phyloP scores from a whole-genome alignment of 2,888 invertebrate genomes.

The Melitaea athalia region DNA sequence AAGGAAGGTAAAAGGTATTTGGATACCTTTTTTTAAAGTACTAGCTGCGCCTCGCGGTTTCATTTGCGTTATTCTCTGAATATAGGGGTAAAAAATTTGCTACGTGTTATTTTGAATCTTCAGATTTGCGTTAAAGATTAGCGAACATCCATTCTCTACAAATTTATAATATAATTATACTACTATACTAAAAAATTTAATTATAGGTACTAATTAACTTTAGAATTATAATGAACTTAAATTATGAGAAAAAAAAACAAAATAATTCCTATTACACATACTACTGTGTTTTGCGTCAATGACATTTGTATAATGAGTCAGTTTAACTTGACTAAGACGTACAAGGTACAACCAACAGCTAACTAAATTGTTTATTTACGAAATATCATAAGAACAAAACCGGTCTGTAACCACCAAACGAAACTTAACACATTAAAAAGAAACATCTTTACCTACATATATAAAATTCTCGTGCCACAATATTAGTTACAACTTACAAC shows the following conservation, averaged over 20 bases:
- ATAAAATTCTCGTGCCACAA: no score
- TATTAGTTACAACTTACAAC: no score
- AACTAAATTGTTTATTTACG: slow-evolving; percentile 26
- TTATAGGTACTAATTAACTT: background rate
- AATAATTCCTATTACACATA: slow-evolving; percentile 29
- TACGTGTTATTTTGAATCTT: no score
- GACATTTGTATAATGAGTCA: slow-evolving; percentile 36
- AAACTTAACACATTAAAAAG: slow-evolving; percentile 11
- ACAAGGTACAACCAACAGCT: slow-evolving; percentile 25
- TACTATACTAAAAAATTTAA: no score
- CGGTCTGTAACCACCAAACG: slow-evolving; percentile 6
- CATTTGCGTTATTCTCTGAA: no score
- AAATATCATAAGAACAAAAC: slow-evolving; percentile 3
- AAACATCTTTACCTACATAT: no score
- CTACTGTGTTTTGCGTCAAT: slow-evolving; percentile 36
- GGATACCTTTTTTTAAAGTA: no score
- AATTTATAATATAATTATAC: no score
- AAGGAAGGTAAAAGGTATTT: background rate
- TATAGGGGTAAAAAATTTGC: no score
- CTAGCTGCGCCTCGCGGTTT: no score
- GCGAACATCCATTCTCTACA: no score
- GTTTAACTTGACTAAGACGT: slow-evolving; percentile 26
- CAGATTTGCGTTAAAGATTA: no score
- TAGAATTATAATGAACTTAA: background rate
- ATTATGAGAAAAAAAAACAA: slow-evolving; percentile 14